phyloP scores from a whole-genome alignment of 2,113 vertebrate species.

The Coturnix japonica region DNA sequence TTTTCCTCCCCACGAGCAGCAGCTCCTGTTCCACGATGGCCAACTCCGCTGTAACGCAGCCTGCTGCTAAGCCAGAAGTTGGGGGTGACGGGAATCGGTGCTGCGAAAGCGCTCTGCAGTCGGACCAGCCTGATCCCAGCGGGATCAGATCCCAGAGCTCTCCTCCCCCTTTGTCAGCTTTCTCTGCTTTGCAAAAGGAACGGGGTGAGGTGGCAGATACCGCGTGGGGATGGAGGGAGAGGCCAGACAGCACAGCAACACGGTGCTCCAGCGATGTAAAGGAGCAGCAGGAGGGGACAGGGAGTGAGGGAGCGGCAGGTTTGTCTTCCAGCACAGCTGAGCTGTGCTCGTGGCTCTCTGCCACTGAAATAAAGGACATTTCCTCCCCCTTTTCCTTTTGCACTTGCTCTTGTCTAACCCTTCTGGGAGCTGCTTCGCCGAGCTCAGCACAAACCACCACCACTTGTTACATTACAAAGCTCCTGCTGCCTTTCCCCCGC shows the following conservation, averaged over 20 bases:
- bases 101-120: accelerated
- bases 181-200: background rate
- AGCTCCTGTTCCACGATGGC: background rate
- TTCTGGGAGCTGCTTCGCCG: slow-evolving; percentile 5
- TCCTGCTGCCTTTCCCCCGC: background rate
- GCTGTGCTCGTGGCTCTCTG: slow-evolving; percentile 11
- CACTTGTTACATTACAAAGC: background rate
- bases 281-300: background rate
- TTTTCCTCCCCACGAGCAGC: background rate
- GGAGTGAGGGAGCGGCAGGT: background rate
- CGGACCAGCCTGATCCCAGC: accelerated
- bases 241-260: too few species aligned
- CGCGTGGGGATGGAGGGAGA: too few species aligned
- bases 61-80: accelerated
- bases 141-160: background rate
- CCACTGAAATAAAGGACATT: background rate
- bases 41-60: background rate
- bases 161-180: background rate
- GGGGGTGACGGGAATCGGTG: background rate
- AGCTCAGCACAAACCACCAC: background rate
- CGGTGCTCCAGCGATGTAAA: background rate
- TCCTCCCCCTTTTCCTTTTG: background rate
- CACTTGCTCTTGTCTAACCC: background rate
- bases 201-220: background rate
- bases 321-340: slow-evolving; percentile 47